Percentiles rank a stretch among this genome's conserved stretches.
phyloP scores from a whole-genome alignment of 2,113 vertebrate species.

The Eonycteris spelaea region DNA sequence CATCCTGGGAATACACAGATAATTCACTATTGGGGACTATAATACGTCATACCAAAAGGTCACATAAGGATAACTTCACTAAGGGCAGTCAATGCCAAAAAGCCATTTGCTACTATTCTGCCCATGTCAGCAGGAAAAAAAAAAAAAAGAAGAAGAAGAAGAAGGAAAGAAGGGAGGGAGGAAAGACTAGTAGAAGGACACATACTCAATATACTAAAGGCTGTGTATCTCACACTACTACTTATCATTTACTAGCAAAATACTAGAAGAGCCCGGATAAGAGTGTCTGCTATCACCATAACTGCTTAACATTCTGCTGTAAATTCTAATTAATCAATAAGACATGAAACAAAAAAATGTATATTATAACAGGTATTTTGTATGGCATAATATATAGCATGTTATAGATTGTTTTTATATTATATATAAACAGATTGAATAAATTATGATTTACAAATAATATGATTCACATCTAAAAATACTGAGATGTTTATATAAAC shows the following conservation, averaged over 20 bases:
- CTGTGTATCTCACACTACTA: neutral
- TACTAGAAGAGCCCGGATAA: neutral
- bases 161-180: too few species aligned
- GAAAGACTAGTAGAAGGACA: neutral
- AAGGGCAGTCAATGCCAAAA: neutral
- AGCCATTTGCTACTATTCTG: neutral
- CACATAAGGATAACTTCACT: neutral
- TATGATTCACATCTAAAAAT: neutral
- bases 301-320: neutral
- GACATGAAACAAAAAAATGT: neutral
- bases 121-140: neutral
- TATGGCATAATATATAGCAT: neutral
- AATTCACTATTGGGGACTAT: neutral
- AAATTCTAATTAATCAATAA: neutral
- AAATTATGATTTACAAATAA: constrained; percentile 1
- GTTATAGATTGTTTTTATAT: neutral
- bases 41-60: neutral
- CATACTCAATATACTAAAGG: neutral
- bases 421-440: neutral
- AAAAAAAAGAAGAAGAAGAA: too few species aligned
- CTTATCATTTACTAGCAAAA: neutral
- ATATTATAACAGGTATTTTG: neutral
- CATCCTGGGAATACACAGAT: neutral
- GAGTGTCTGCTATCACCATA: neutral
- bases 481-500: neutral